A percentile compares a stretch with the other conserved stretches of the same genome.
Conservation (phyloP, 2,888 invertebrate genomes). For the Linnaemya tessellans region DNA sequence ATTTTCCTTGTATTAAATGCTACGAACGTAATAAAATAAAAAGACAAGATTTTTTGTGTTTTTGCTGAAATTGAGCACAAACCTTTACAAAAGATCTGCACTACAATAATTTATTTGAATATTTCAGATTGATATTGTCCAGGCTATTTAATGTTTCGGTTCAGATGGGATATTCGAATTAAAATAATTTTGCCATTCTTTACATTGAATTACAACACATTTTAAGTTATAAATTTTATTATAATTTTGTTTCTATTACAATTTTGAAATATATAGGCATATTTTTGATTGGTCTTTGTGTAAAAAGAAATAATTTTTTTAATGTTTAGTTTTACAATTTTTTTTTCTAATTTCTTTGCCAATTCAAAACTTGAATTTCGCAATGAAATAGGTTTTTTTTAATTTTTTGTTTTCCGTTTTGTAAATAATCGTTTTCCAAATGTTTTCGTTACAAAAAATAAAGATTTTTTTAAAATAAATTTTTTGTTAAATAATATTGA, state of each 20-base stretch:
- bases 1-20: not conserved
- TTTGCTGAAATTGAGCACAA: constrained; percentile 67
- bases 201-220: constrained; percentile 7
- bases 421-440: constrained; percentile 70
- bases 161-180: constrained; percentile 52
- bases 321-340: constrained; percentile 70
- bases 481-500: constrained; percentile 38
- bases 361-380: constrained; percentile 41
- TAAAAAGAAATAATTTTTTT: not conserved
- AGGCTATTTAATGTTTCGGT: constrained; percentile 45
- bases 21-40: constrained; percentile 49
- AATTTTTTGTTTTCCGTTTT: constrained; percentile 49
- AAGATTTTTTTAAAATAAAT: constrained; percentile 18
- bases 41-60: constrained; percentile 63
- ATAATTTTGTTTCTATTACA: constrained; percentile 45
- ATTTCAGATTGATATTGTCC: constrained; percentile 52
- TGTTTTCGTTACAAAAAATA: constrained; percentile 62
- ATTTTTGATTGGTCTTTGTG: not conserved
- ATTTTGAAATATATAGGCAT: constrained; percentile 27
- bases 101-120: constrained; percentile 68
- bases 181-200: constrained; percentile 25
- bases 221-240: constrained; percentile 20
- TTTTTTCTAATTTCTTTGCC: constrained; percentile 73
- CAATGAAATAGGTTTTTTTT: constrained; percentile 63
- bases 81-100: constrained; percentile 72